These are phyloP conservation scores for Ornithorhynchus anatinus DNA, from an alignment of 2,113 vertebrate genomes.

Conservation along the genomic window DNA sequence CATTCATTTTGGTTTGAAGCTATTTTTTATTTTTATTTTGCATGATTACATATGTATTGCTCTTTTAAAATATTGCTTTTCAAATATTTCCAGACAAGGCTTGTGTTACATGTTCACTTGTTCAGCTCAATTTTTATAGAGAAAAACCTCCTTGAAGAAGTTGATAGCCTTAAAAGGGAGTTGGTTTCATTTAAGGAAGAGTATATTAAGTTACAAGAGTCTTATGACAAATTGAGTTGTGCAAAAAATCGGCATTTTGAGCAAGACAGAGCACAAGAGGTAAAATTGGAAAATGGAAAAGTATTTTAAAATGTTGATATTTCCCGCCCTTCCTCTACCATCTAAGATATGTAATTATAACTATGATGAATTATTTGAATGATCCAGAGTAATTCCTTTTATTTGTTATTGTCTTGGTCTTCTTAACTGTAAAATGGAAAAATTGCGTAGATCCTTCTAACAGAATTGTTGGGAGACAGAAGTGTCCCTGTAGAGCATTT, in stretches of 20 bases:
- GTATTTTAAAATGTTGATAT: background rate
- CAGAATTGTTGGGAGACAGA: no score
- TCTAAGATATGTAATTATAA: no score
- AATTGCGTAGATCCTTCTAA: no score
- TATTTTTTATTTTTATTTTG: constrained; percentile 10
- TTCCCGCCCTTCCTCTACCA: constrained; percentile 1
- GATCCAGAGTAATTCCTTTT: background rate
- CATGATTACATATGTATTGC: background rate
- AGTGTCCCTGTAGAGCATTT: no score
- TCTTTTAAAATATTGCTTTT: background rate
- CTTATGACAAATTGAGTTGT: constrained; percentile 39
- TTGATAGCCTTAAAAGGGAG: constrained; percentile 65
- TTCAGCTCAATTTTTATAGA: constrained; percentile 65
- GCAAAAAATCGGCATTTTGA: constrained; percentile 48
- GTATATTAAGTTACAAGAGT: constrained; percentile 60
- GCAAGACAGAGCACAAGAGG: constrained; percentile 58
- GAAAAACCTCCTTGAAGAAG: constrained; percentile 60
- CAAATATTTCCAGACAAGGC: background rate
- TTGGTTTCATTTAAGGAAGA: constrained; percentile 66
- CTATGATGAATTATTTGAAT: background rate
- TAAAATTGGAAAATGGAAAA: constrained; percentile 61
- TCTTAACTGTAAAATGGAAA: background rate
- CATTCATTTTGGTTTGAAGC: background rate
- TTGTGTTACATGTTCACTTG: background rate
- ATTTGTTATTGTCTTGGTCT: background rate